Evolutionary conservation across 2,797 vertebrate genomes (phyloP), one percentile per base, ranked within the genome.

Genomic region (Philypnodon macrostomus): DNA sequence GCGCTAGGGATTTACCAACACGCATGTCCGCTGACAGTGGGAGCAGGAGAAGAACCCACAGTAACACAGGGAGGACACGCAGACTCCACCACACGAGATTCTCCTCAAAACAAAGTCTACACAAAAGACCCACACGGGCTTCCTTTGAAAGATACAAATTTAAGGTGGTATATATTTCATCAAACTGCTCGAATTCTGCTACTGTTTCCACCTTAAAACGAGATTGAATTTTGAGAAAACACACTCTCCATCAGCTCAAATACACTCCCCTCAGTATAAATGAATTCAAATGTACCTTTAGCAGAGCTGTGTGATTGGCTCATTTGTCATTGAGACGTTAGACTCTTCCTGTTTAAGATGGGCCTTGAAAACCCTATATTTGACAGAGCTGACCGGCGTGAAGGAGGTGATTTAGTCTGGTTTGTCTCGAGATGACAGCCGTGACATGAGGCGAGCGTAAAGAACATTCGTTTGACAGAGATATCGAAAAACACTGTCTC

Each of bases 281-380:
- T 26, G n/a, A 13, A 41, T 38, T 4, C 13, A 34, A 14, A 15
- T 24, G 26, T 15, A 10, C 35, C 24, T 31, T 15, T 45, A 4
- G 30, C 37, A 7, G 11, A 12, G 56, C 3, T 1, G 0, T 1
- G 0, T 40, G 47, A 72, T 68, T 68, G 63, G 54, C 14, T 68
- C 47, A 48, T 79, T 65, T 61, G 16, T 47, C 53, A 1, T 2
- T n/a, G n/a, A n/a, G n/a, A n/a, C n/a, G n/a, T n/a, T n/a, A n/a
- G n/a, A n/a, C 49, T 32, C 63, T 41, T 57, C 34, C 56, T 24
- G 56, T 50, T 61, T 36, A 39, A 40, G 41, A 58, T 18, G 31
- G 29, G 53, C 44, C 4, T 30, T 13, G 23, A 17, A 18, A 18
- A 16, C 18, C 5, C 30, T 40, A 35, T 29, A 24, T 51, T 48